Evolutionary conservation across 2,113 vertebrate species (phyloP), one percentile per base, ranked within the genome.

Genomic region (Regulus satrapa): DNA sequence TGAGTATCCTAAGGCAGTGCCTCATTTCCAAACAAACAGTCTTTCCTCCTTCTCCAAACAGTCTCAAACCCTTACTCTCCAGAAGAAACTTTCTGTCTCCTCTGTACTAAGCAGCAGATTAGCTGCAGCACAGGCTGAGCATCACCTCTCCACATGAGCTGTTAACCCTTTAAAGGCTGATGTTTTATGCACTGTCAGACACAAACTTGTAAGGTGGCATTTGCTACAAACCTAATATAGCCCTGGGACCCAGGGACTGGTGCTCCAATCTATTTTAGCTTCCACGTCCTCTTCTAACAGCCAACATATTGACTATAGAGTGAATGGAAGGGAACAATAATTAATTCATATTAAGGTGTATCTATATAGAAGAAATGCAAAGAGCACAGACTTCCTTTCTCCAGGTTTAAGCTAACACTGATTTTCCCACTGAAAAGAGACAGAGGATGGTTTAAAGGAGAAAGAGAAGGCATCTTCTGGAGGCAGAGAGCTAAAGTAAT

Each of bases 21-120:
- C 75, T 83, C 12, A 0, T 85, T 88, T 96, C 77, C 91, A 96
- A 93, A 92, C 61, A 82, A 89, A 77, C 78, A 81, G 18, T 49
- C 88, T 79, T 82, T 94, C 79, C 76, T 85, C 77, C 67, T 88
- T 82, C 73, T 94, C 64, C 58, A 96, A 95, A 87, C 63, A 88
- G 23, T 45, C 67, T 88, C 56, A 89, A 91, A 52, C 13, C 4
- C n/a, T 61, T 41, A 48, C 1, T 7, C 2, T 8, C 32, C 40
- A 25, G 26, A 80, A 62, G 10, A 71, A 91, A 28, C n/a, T 34
- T 77, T 85, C 34, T 54, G 21, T 86, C 71, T 77, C 52, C 66
- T 52, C 48, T 0, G 0, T 15, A 46, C n/a, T 68, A 31, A 59
- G 67, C 40, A 71, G 59, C 38, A 77, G 29, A 71, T 6, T 21